Evolutionary conservation across 1,140 invertebrate genomes (phyloP), one percentile per base, ranked within the genome.

Genomic region (Drosophila oshimai): DNA sequence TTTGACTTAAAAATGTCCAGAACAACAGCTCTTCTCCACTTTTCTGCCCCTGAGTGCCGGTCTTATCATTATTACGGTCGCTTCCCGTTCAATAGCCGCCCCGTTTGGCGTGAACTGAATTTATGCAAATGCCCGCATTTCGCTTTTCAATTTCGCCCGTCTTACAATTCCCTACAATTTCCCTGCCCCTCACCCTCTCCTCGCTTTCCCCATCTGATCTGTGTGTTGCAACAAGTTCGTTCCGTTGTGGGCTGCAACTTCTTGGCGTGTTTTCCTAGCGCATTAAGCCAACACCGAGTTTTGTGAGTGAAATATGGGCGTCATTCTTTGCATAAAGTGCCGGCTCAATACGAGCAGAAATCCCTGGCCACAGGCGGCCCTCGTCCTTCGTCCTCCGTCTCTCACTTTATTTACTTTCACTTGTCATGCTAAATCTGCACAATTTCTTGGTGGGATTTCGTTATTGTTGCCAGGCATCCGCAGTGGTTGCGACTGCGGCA

Each of bases 61-160:
- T 24, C 62, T 79, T 72, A 74, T 78, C 74, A 70, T 74, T 84
- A 86, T 79, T 68, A 71, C 58, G 5, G 67, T 76, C 39, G 73
- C 74, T 86, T 86, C 57, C 65, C 61, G 74, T 80, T 84, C 80
- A 75, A 79, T 84, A 72, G 70, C 55, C 42, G 24, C 9, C 24
- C 46, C 33, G 28, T 45, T 71, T 57, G 33, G 12, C 18, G n/a
- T 74, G 37, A 57, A 67, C 57, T 61, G 50, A 74, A 74, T 84
- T 84, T 84, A 84, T 84, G 79, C 79, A 84, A 84, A 84, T 84
- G 50, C 39, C 39, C 62, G 75, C 74, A 70, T 80, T 79, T 84
- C 68, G 74, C 80, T 79, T 83, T 84, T 86, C 79, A 75, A 84
- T 84, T 86, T 74, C 62, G 36, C 69, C 74, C 51, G 73, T 39